Percentiles rank a stretch among this genome's conserved stretches.
These are phyloP conservation scores for Buathra laborator DNA, from an alignment of 2,888 invertebrate genomes.

Conservation along the genomic window DNA sequence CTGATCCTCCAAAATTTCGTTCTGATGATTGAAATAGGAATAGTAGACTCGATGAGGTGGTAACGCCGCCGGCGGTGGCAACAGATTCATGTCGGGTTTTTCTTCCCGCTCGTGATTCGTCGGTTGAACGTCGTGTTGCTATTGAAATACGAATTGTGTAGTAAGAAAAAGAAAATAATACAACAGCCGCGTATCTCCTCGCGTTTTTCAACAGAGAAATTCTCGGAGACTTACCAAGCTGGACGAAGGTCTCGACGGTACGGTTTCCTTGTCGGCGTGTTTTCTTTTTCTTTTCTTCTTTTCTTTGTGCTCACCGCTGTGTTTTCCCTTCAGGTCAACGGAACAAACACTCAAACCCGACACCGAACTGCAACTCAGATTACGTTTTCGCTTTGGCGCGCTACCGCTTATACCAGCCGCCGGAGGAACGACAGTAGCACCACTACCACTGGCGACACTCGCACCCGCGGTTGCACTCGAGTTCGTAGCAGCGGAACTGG, in stretches of 20 bases:
- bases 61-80: slow-evolving; percentile 79
- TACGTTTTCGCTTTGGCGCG: slow-evolving; percentile 81
- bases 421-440: slow-evolving; percentile 70
- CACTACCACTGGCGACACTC: slow-evolving; percentile 64
- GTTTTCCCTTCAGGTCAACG: slow-evolving; percentile 80
- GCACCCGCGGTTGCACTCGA: slow-evolving; percentile 63
- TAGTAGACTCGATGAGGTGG: slow-evolving; percentile 87
- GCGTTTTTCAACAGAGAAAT: no score
- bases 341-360: slow-evolving; percentile 82
- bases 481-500: slow-evolving; percentile 61
- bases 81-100: slow-evolving; percentile 78
- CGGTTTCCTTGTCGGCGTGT: slow-evolving; percentile 76
- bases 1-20: slow-evolving; percentile 89
- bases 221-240: slow-evolving; percentile 77
- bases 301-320: slow-evolving; percentile 79
- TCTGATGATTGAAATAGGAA: slow-evolving; percentile 90
- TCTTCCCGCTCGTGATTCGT: slow-evolving; percentile 90
- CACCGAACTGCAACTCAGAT: slow-evolving; percentile 78
- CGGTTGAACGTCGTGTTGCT: slow-evolving; percentile 87
- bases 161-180: slow-evolving; percentile 43
- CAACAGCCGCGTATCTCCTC: not conserved
- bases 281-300: slow-evolving; percentile 81
- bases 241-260: slow-evolving; percentile 78
- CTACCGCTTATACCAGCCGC: slow-evolving; percentile 70
- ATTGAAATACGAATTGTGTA: slow-evolving; percentile 60